These are phyloP conservation scores for Parnassius smintheus DNA, from an alignment of 2,888 invertebrate species.

Conservation along the genomic window DNA sequence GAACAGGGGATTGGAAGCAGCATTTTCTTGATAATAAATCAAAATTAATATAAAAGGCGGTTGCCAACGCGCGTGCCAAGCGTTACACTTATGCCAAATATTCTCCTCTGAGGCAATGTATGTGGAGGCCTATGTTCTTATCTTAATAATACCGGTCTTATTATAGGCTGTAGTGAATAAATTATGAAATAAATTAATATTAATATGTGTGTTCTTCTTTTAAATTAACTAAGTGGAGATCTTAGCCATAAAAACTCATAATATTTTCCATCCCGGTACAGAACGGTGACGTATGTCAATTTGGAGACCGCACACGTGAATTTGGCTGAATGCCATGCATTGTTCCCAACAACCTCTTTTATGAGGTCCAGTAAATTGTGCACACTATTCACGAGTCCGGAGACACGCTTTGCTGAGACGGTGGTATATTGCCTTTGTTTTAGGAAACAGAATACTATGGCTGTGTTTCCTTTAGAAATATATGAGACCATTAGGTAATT, in stretches of 20 bases:
- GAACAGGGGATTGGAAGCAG: no score
- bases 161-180: no score
- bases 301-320: slow-evolving; percentile 21
- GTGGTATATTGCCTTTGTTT: slow-evolving; percentile 27
- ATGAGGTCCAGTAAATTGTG: slow-evolving; percentile 28
- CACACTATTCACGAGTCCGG: slow-evolving; percentile 18
- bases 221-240: no score
- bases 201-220: no score
- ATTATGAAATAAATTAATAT: no score
- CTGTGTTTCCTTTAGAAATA: slow-evolving; percentile 20
- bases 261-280: slow-evolving; percentile 1
- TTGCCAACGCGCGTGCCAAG: no score
- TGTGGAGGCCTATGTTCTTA: no score
- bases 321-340: slow-evolving; percentile 26
- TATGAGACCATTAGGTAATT: slow-evolving; percentile 26
- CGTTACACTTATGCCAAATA: no score
- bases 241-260: background rate
- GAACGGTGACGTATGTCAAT: slow-evolving; percentile 19
- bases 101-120: no score
- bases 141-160: no score
- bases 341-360: slow-evolving; percentile 25
- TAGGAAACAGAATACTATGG: slow-evolving; percentile 13
- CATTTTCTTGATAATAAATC: no score
- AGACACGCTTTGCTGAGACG: slow-evolving; percentile 22
- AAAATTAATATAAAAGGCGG: no score